Base-by-base conservation (phyloP, 1,140 invertebrate species). In the Papilio dardanus region DNA sequence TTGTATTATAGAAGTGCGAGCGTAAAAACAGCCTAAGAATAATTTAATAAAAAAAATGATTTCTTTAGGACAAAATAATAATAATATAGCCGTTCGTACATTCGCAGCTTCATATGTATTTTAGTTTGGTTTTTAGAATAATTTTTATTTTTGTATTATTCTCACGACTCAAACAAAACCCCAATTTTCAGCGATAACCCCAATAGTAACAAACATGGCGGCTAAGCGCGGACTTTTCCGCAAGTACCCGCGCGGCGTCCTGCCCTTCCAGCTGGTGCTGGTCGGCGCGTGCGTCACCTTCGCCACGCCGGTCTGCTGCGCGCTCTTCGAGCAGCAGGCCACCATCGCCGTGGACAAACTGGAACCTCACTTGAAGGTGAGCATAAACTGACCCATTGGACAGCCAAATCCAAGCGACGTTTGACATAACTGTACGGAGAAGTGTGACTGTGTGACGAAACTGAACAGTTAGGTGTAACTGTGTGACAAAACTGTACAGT, bases 171-270 rank as follows among this genome's bases (percentile, higher is more conserved):
- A 37, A 8, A 37, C 12, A 7, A 24, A 16, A 28, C 28, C 14
- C 21, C 30, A 12, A 19, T 33, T 76, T 71, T 0, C 74, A 82
- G 81, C 78, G 1, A 1, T 76, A 3, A 73, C 71, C 1, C 71
- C 71, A 3, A n/a, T 54, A 10, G 19, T 73, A 31, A 73, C 71
- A 1, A 73, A 73, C 71, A 54, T 54, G 35, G 71, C 71, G 14
- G 21, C 71, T 2, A 68, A 68, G 14, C 71, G 71, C 2, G 71
- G 71, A 2, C 16, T 73, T 2, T 73, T 73, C 46, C 24, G 19
- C 46, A 54, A 54, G 19, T 73, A 54, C 31, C 71, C 71, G 14
- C 7, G 30, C 21, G 71, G 40, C 0, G 71, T 73, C 46, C 35
- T 73, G 35, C 71, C 71, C 0, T 73, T 73, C 71, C 71, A 73